phyloP scores from a whole-genome alignment of 2,797 vertebrate genomes.

The Cirrhinus molitorella region DNA sequence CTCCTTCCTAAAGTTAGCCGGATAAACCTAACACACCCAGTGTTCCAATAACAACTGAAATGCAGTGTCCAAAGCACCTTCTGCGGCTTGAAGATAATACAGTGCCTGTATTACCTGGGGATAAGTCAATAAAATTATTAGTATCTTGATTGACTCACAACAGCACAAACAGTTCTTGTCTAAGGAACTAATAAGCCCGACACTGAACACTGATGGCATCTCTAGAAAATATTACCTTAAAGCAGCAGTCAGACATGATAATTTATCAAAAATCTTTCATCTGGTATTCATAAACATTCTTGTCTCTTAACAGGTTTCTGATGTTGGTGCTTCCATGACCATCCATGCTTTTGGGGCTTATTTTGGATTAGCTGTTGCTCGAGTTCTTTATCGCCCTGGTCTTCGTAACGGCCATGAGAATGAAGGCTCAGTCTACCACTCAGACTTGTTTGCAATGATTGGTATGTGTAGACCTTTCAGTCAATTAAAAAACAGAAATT shows the following conservation, averaged over 20 bases:
- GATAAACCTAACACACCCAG: slow-evolving; percentile 22
- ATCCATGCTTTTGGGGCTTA: slow-evolving; percentile 97
- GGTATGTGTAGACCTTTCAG: slow-evolving; percentile 74
- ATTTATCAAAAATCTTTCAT: background rate
- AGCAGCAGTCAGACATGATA: background rate
- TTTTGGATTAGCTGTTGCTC: slow-evolving; percentile 89
- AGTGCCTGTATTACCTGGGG: no score
- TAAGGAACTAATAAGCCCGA: background rate
- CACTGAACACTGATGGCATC: background rate
- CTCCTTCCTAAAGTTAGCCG: slow-evolving; percentile 25
- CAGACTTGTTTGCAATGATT: slow-evolving; percentile 95
- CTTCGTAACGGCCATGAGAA: slow-evolving; percentile 84
- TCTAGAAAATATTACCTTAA: background rate
- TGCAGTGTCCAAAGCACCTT: background rate
- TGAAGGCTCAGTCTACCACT: slow-evolving; percentile 90
- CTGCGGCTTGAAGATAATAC: background rate
- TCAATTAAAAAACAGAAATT: background rate
- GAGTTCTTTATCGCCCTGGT: slow-evolving; percentile 84
- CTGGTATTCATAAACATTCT: background rate
- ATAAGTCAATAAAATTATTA: background rate
- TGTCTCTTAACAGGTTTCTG: slow-evolving; percentile 81
- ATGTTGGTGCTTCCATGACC: slow-evolving; percentile 93
- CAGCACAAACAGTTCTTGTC: background rate
- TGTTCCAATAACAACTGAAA: slow-evolving; percentile 5
- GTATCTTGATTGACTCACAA: background rate